Conservation (phyloP, 2,797 vertebrate species). For the Carapus acus region DNA sequence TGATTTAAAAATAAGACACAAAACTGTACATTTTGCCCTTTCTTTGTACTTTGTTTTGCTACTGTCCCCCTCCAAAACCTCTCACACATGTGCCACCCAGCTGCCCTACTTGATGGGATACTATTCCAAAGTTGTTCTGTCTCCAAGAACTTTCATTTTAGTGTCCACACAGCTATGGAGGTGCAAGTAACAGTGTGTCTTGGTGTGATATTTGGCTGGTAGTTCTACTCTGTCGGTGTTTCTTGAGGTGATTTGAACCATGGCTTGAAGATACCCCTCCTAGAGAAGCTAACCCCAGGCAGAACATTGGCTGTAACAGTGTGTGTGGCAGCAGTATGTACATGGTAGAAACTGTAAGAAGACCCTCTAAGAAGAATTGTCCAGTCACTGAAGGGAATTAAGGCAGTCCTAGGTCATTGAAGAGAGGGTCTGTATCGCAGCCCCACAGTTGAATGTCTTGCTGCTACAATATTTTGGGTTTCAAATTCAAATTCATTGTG, state of each 20-base stretch:
- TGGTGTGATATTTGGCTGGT: constrained; percentile 12
- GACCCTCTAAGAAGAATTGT: constrained; percentile 47
- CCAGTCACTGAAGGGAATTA: constrained; percentile 59
- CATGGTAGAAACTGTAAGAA: constrained; percentile 43
- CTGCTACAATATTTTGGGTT: too few relatives aligned
- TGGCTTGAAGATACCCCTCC: too few relatives aligned
- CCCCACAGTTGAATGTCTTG: too few relatives aligned
- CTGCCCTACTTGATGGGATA: too few relatives aligned
- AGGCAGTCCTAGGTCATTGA: constrained; percentile 64
- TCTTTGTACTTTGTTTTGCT: constrained; percentile 1
- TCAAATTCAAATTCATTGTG: too few relatives aligned
- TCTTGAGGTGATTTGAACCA: too few relatives aligned
- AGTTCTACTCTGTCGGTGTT: constrained; percentile 8
- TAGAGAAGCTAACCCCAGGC: too few relatives aligned
- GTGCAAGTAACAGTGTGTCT: constrained; percentile 13
- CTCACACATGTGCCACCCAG: too few relatives aligned
- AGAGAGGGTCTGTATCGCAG: constrained; percentile 22
- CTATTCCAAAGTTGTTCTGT: constrained; percentile 33
- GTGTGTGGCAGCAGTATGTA: constrained; percentile 51
- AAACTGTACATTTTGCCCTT: constrained; percentile 29
- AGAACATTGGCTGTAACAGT: constrained; percentile 31
- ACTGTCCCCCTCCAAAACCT: too few relatives aligned
- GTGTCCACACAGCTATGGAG: constrained; percentile 13
- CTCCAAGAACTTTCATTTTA: constrained; percentile 25
- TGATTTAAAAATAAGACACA: constrained; percentile 43